Base-by-base conservation (phyloP, 2,113 vertebrate species). In the Cheilinus undulatus region DNA sequence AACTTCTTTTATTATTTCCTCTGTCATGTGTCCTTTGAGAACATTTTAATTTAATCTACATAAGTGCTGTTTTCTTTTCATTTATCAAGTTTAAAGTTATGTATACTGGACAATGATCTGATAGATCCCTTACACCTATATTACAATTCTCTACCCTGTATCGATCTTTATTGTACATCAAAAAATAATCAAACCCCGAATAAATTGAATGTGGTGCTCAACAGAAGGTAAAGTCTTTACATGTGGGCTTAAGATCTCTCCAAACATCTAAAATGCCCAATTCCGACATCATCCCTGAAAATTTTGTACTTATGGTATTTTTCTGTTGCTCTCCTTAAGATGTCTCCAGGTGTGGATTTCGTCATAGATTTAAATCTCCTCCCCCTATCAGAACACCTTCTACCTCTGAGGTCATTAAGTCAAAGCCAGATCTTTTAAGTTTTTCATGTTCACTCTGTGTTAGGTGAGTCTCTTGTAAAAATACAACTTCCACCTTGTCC, bases 101-200 rank as follows among this genome's bases (percentile, higher is more conserved):
- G 46, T 48, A 49, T 0, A 57, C 11, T 1, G 40, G 36, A 20
- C 62, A 20, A 12, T 52, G 69, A 8, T 61, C 57, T 14, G 48
- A 71, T 34, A 61, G 0, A 2, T 71, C 40, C 5, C 5, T 64
- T 26, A 26, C 5, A 17, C 69, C 48, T 19, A 52, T 52, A 1
- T 62, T 20, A 61, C 48, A 71, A 6, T 50, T 50, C 7, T 50
- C 20, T 10, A 50, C 4, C 43, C 45, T 24, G 1, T 34, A 13
- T 1, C 20, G 49, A 1, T 64, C 28, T 19, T 56, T 56, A 0
- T 34, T 34, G 3, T 3, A 56, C 52, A 56, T 20, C 0, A 68
- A 23, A 11, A 68, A 68, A n/a, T 56, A 14, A 36, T 49, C 53
- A 5, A 58, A 49, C 22, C 61, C 38, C 6, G 30, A 50, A 5